A percentile compares a stretch with the other conserved stretches of the same genome.
Evolutionary conservation across 2,797 vertebrate species (phyloP).

Genomic region (Neostethus bicornis): DNA sequence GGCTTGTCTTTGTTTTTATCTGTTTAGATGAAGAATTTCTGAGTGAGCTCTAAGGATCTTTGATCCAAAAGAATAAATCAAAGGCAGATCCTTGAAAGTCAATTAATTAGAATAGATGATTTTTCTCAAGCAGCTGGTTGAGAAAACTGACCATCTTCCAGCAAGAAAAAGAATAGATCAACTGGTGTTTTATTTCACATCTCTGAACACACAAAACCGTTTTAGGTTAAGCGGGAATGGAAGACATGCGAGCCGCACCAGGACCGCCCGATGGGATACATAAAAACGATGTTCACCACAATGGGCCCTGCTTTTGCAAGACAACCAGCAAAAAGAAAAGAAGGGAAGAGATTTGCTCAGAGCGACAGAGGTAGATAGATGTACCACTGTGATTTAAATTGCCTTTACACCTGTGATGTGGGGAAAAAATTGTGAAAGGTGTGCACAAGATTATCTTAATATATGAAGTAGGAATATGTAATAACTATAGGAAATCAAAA

Average conservation of each 20-base stretch:
- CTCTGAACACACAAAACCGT: constrained; percentile 52
- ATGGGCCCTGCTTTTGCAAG: constrained; percentile 73
- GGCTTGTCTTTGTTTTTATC: constrained; percentile 28
- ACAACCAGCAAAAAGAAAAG: constrained; percentile 70
- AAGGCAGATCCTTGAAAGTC: constrained; percentile 35
- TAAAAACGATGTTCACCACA: constrained; percentile 75
- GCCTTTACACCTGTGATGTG: constrained; percentile 65
- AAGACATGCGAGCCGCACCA: constrained; percentile 59
- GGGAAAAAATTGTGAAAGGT: constrained; percentile 17
- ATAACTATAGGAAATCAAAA: constrained; percentile 3
- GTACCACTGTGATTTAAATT: constrained; percentile 76
- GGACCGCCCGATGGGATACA: constrained; percentile 73
- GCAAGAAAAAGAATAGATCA: constrained; percentile 21
- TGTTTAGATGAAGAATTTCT: constrained; percentile 27
- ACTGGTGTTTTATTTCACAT: constrained; percentile 35
- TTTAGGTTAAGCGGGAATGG: constrained; percentile 63
- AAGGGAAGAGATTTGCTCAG: constrained; percentile 57
- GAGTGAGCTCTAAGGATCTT: constrained; percentile 31
- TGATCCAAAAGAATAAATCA: constrained; percentile 56
- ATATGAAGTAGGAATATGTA: constrained; percentile 14
- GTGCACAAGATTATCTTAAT: constrained; percentile 13
- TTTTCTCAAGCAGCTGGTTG: constrained; percentile 9
- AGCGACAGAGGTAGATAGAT: constrained; percentile 63
- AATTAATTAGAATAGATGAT: constrained; percentile 29
- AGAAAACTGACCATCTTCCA: constrained; percentile 27